phyloP scores from a whole-genome alignment of 2,797 vertebrate genomes.

The Phrynocephalus forsythii region DNA sequence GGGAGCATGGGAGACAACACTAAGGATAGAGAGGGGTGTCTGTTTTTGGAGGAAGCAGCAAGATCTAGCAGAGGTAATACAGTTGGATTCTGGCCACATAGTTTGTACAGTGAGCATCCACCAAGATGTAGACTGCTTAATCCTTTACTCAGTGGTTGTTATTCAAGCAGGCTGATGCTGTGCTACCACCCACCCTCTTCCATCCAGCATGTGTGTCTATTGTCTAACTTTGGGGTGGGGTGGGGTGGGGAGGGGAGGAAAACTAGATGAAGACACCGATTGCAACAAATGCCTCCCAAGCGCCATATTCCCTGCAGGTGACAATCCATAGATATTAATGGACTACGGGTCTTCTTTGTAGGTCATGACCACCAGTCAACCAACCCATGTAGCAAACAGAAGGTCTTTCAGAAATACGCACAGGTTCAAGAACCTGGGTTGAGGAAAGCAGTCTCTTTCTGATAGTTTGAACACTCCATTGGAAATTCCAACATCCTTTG shows the following conservation, averaged over 20 bases:
- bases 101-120: too few species aligned
- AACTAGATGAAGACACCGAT: background rate
- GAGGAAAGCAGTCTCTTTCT: conserved; percentile 62
- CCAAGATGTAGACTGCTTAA: too few species aligned
- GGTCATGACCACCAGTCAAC: background rate
- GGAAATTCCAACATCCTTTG: conserved; percentile 45
- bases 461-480: conserved; percentile 24
- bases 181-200: background rate
- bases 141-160: background rate
- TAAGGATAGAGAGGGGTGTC: too few species aligned
- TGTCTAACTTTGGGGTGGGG: background rate
- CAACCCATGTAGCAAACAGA: conserved; percentile 32
- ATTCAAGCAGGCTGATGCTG: too few species aligned
- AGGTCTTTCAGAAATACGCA: conserved; percentile 47
- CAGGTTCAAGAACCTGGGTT: conserved; percentile 57
- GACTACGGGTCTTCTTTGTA: conserved; percentile 37
- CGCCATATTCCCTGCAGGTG: background rate
- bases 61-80: too few species aligned
- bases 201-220: background rate
- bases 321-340: background rate
- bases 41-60: too few species aligned
- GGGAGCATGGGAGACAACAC: too few species aligned
- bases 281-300: background rate
- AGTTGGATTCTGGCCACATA: too few species aligned
- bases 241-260: background rate